These are phyloP conservation scores for Oedothorax gibbosus DNA, from an alignment of 1,140 invertebrate species.

Conservation along the genomic window DNA sequence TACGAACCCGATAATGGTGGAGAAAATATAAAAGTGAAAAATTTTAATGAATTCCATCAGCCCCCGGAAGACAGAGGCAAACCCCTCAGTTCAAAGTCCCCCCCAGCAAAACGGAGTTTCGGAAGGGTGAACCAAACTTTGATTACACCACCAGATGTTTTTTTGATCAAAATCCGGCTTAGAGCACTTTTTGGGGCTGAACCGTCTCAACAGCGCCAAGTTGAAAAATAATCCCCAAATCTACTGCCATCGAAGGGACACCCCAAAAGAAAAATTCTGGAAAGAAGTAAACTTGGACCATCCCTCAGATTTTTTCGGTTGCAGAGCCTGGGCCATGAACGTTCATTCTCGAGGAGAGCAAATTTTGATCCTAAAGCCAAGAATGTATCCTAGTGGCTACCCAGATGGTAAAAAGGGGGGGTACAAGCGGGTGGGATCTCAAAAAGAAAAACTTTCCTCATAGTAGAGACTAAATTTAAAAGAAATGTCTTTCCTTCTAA, in stretches of 20 bases:
- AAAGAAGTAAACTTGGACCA: not conserved
- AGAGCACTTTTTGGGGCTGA: conserved; percentile 69
- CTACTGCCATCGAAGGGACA: not conserved
- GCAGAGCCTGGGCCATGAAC: not conserved
- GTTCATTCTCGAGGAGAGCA: not conserved
- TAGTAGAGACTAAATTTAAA: conserved; percentile 19
- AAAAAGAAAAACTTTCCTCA: conserved; percentile 20
- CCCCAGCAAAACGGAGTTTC: conserved; percentile 71
- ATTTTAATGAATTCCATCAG: conserved; percentile 40
- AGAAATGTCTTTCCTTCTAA: conserved; percentile 47
- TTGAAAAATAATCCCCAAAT: conserved; percentile 66
- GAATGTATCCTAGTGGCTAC: conserved; percentile 13
- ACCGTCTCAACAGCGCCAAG: conserved; percentile 68
- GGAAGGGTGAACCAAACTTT: conserved; percentile 69
- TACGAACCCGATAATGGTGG: conserved; percentile 58
- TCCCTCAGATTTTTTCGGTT: not conserved
- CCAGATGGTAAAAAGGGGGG: conserved; percentile 10
- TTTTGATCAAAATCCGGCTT: conserved; percentile 67
- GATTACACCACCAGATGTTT: conserved; percentile 68
- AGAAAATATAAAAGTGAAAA: conserved; percentile 41
- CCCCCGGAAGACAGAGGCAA: conserved; percentile 69
- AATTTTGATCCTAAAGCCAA: conserved; percentile 5
- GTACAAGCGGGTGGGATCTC: conserved; percentile 21
- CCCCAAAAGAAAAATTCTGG: not conserved
- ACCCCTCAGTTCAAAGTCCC: conserved; percentile 69